Base-by-base conservation (phyloP, 2,797 vertebrate genomes). In the Emydoidea blandingii region DNA sequence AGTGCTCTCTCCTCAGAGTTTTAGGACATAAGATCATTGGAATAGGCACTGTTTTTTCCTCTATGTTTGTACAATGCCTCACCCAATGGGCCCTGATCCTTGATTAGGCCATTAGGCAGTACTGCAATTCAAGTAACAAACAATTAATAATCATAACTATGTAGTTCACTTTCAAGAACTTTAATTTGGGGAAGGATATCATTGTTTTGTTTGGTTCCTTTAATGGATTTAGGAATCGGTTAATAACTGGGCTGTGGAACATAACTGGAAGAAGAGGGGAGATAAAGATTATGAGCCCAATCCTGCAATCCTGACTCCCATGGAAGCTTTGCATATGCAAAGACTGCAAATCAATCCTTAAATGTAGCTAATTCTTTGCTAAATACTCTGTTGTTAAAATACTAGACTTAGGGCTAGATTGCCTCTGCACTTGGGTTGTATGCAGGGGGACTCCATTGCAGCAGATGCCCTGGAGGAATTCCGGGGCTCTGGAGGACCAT, bases 131-230 rank as follows among this genome's bases (percentile, higher is more conserved):
- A 31, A 59, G 86, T 79, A 96, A 96, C 95, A 94, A 93, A 93
- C 92, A 91, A 65, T 92, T 44, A 47, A 49, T 78, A 78, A 78
- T 47, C 25, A 47, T 49, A 96, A 83, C 87, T 92, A 79, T 78
- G 88, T 49, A 92, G 80, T 93, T 95, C 86, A 79, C 8, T 34
- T 92, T 91, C 86, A 83, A 44, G 82, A 91, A 89, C 82, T 96
- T 94, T 93, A 97, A 94, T 83, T 92, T 88, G 56, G 37, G 86
- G 93, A 76, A 93, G 93, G 90, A 96, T 56, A 59, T 91, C 79
- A 96, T 72, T 95, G 86, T 87, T 96, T 81, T 84, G 90, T 95
- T 93, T 81, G 80, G 1, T 90, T 96, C 92, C 52, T 14, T 85
- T 74, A 94, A 82, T 83, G 53, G 79, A 49, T 91, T 94, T 91